Evolutionary conservation across 2,797 vertebrate genomes (phyloP).

Genomic region (Silurus lanzhouensis): DNA sequence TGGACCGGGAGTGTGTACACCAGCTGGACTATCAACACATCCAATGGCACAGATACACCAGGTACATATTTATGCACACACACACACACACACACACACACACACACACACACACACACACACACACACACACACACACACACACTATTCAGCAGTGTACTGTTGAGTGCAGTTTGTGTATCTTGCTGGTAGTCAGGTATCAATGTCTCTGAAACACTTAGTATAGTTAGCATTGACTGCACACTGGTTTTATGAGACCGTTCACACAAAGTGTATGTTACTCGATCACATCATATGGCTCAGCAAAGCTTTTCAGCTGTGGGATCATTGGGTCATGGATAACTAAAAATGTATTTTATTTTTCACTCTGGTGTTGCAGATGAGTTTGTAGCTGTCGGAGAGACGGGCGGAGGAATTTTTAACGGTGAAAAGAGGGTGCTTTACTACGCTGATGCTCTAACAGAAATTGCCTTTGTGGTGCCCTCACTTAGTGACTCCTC

Average conservation of each 20-base stretch:
- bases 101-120: background rate
- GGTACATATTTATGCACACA: constrained; percentile 25
- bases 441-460: constrained; percentile 85
- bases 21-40: constrained; percentile 86
- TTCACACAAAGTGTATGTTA: background rate
- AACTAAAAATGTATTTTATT: background rate
- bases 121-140: background rate
- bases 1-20: constrained; percentile 85
- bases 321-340: background rate
- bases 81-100: background rate
- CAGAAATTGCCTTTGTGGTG: constrained; percentile 89
- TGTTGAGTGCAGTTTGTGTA: background rate
- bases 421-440: constrained; percentile 86
- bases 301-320: background rate
- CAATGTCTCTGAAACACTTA: background rate
- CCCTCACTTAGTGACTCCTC: constrained; percentile 81
- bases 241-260: background rate
- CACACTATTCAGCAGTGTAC: background rate
- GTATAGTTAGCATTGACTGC: background rate
- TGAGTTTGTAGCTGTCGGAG: constrained; percentile 75
- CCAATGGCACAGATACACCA: constrained; percentile 66
- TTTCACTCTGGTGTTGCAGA: constrained; percentile 66
- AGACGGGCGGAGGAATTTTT: constrained; percentile 85
- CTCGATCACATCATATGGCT: background rate
- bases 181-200: background rate